A percentile compares a stretch with the other conserved stretches of the same genome.
Conservation (phyloP, 2,113 vertebrate genomes). For the Pica pica region DNA sequence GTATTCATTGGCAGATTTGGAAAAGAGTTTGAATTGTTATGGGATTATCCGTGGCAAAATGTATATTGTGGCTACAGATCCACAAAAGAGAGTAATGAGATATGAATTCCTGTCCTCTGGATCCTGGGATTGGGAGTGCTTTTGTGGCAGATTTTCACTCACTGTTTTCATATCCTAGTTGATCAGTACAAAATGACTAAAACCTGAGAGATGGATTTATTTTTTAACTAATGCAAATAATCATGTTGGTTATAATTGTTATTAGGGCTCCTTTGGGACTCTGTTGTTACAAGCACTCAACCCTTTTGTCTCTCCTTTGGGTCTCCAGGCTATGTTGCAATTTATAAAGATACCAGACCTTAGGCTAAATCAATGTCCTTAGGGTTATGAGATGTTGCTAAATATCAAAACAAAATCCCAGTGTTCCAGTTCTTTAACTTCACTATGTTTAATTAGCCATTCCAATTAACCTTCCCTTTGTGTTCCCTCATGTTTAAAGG, state of each 20-base stretch:
- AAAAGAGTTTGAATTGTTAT: neutral
- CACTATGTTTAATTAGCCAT: constrained; percentile 69
- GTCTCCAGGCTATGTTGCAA: constrained; percentile 35
- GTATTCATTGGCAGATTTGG: neutral
- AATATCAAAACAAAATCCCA: constrained; percentile 58
- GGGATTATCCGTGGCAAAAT: neutral
- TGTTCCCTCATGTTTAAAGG: constrained; percentile 67
- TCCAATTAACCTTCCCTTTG: constrained; percentile 64
- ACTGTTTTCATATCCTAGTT: neutral
- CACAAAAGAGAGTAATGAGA: neutral
- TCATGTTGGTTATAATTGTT: constrained; percentile 66
- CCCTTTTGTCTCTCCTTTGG: constrained; percentile 55
- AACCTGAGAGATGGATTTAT: constrained; percentile 59
- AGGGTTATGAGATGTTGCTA: constrained; percentile 48
- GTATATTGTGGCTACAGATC: neutral
- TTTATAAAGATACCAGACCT: constrained; percentile 62
- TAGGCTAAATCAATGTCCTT: constrained; percentile 59
- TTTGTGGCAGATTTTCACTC: neutral
- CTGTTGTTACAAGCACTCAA: constrained; percentile 58
- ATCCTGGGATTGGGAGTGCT: neutral
- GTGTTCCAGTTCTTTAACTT: constrained; percentile 60
- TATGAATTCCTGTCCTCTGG: neutral
- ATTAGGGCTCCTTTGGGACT: constrained; percentile 60
- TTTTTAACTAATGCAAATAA: constrained; percentile 65
- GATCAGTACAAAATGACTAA: constrained; percentile 23